phyloP scores from a whole-genome alignment of 2,888 invertebrate species.

The Julus scanicus region DNA sequence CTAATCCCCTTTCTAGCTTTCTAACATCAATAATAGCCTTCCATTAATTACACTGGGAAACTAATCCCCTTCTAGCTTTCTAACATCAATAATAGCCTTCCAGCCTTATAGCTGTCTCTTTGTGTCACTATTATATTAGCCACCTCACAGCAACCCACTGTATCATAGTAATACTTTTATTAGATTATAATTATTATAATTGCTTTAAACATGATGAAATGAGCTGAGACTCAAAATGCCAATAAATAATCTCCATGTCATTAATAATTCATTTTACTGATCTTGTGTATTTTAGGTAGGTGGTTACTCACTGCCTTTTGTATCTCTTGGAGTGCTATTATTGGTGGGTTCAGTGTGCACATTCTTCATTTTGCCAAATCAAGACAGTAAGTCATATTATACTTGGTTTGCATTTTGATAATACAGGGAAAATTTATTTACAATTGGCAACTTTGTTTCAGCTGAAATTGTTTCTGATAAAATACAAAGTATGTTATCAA shows the following conservation, averaged over 20 bases:
- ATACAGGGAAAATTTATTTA: not conserved
- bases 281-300: slow-evolving; percentile 69
- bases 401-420: not conserved
- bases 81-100: too few species aligned
- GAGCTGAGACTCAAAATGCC: too few species aligned
- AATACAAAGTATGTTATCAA: slow-evolving; percentile 68
- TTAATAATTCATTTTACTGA: not conserved
- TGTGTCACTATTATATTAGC: too few species aligned
- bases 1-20: too few species aligned
- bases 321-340: slow-evolving; percentile 79
- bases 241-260: not conserved
- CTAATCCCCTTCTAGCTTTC: too few species aligned
- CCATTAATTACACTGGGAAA: too few species aligned
- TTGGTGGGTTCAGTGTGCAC: slow-evolving; percentile 81
- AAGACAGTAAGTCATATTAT: slow-evolving; percentile 2
- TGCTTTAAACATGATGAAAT: too few species aligned
- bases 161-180: not conserved
- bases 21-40: too few species aligned
- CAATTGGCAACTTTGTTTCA: not conserved
- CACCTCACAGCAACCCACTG: too few species aligned
- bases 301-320: slow-evolving; percentile 84
- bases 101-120: too few species aligned
- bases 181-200: too few species aligned
- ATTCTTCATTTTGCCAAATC: slow-evolving; percentile 70
- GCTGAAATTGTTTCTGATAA: slow-evolving; percentile 40